Conservation (phyloP, 2,888 invertebrate genomes). For the Tipula unca region DNA sequence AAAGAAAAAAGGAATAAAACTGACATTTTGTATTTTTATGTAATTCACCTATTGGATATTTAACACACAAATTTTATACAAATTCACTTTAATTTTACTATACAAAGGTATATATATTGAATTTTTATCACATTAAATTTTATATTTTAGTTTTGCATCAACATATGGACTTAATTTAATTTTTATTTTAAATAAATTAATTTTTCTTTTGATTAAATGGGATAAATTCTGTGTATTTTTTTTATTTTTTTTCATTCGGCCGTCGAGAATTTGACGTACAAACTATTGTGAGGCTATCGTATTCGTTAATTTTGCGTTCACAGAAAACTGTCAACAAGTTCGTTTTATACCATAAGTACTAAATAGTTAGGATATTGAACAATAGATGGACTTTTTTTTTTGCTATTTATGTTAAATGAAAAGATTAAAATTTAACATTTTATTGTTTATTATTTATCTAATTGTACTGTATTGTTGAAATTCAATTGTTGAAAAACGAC, state of each 20-base stretch:
- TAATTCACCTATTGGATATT: not conserved
- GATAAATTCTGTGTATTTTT: not conserved
- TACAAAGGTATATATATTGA: not conserved
- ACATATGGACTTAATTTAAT: slow-evolving; percentile 1
- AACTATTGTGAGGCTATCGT: not conserved
- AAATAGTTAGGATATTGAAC: not conserved
- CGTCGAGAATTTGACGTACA: slow-evolving; percentile 16
- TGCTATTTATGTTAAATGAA: not conserved
- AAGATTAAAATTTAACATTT: not conserved
- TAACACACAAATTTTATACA: not conserved
- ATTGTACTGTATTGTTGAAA: slow-evolving; percentile 77
- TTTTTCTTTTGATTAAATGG: not conserved
- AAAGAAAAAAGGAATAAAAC: slow-evolving; percentile 18
- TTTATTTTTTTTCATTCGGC: slow-evolving; percentile 1
- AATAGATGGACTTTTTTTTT: not conserved
- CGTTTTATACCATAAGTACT: not conserved
- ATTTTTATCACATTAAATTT: not conserved
- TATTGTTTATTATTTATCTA: slow-evolving; percentile 44
- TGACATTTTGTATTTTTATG: slow-evolving; percentile 18
- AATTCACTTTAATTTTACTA: slow-evolving; percentile 8
- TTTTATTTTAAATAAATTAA: not conserved
- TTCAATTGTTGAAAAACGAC: slow-evolving; percentile 71
- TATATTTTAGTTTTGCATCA: slow-evolving; percentile 8
- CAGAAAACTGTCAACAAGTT: not conserved
- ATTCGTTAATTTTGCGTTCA: slow-evolving; percentile 1